Conservation (phyloP, 1,140 invertebrate species). For the Heliothis subflexa region DNA sequence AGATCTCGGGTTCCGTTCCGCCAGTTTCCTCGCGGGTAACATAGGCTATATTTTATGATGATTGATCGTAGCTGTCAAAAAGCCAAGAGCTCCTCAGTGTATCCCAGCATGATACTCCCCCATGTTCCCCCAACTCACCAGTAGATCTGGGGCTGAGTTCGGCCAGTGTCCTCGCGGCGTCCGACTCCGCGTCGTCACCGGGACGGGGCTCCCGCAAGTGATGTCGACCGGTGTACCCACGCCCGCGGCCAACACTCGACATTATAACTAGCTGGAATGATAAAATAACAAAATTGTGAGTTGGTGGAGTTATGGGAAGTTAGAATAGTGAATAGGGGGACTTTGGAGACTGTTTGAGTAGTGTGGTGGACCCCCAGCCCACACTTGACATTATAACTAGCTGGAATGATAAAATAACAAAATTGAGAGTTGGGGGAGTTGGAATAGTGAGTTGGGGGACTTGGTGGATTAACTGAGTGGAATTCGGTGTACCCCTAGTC, state of each 20-base stretch:
- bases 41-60: too few relatives aligned
- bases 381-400: too few relatives aligned
- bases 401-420: too few relatives aligned
- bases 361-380: neutral
- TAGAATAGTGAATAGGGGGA: neutral
- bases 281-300: neutral
- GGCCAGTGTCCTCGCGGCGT: conserved; percentile 66
- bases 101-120: too few relatives aligned
- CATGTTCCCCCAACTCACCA: conserved; percentile 52
- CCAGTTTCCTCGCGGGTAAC: too few relatives aligned
- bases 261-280: conserved; percentile 56
- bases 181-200: conserved; percentile 65
- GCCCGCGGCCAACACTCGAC: conserved; percentile 72
- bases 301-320: neutral
- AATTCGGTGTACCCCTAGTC: too few relatives aligned
- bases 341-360: neutral
- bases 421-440: too few relatives aligned
- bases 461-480: too few relatives aligned
- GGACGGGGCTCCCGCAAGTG: conserved; percentile 71
- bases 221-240: conserved; percentile 77
- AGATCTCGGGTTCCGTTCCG: conserved; percentile 3
- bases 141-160: conserved; percentile 72
- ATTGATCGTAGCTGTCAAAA: too few relatives aligned
- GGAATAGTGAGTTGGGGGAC: too few relatives aligned
- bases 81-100: too few relatives aligned